A percentile compares a stretch with the other conserved stretches of the same genome.
Evolutionary conservation across 2,797 vertebrate genomes (phyloP).

Genomic region (Sebastes matsubarae): DNA sequence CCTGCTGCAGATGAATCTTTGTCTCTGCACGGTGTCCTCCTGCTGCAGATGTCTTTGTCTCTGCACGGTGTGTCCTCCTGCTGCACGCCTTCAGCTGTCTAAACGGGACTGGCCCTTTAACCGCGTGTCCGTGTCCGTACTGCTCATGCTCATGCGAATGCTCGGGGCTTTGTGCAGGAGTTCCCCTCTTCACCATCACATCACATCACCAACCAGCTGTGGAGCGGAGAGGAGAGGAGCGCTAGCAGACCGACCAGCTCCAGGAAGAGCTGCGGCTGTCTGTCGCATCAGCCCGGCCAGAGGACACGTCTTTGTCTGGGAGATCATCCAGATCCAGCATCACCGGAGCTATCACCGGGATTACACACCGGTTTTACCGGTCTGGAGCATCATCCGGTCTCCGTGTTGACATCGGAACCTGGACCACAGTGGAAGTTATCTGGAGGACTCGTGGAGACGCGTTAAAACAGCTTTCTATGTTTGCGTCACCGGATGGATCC

Average conservation of each 20-base stretch:
- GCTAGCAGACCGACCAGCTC: neutral
- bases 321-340: neutral
- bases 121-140: slow-evolving; percentile 15
- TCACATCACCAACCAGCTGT: slow-evolving; percentile 48
- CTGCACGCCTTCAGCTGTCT: neutral
- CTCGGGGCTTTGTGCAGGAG: slow-evolving; percentile 63
- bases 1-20: neutral
- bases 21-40: neutral
- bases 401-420: slow-evolving; percentile 46
- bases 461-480: neutral
- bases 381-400: neutral
- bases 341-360: slow-evolving; percentile 3
- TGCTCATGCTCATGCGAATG: slow-evolving; percentile 49
- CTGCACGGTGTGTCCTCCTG: neutral
- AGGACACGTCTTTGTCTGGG: slow-evolving; percentile 46
- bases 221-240: slow-evolving; percentile 15
- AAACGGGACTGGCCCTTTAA: slow-evolving; percentile 69
- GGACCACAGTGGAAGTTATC: slow-evolving; percentile 46
- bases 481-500: neutral
- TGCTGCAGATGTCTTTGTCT: neutral
- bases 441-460: slow-evolving; percentile 8
- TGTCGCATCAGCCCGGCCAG: slow-evolving; percentile 36
- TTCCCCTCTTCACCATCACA: slow-evolving; percentile 6
- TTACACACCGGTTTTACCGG: neutral
- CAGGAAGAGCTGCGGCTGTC: slow-evolving; percentile 30